Base-by-base conservation (phyloP, 1,140 invertebrate genomes). In the Hesperophylax magnus region DNA sequence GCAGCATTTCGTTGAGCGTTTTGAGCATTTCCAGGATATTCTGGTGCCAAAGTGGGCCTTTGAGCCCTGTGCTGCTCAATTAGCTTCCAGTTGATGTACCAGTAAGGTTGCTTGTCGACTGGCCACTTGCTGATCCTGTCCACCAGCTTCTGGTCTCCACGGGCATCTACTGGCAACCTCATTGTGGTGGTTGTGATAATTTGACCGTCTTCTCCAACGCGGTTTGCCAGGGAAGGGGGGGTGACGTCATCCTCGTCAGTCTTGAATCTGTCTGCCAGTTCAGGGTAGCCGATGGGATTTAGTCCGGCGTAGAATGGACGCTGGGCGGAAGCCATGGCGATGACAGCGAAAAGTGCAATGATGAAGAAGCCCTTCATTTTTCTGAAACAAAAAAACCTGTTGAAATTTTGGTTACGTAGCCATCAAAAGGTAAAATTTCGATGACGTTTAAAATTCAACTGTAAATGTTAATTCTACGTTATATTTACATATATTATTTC, bases 11-110 rank as follows among this genome's bases (percentile, higher is more conserved):
- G 2, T 27, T 27, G 27, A 2, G 27, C 2, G 27, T 34, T 34
- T 34, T 34, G 34, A 34, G 34, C 34, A 34, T 34, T 11, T 2
- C 39, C 39, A 9, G 39, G 6, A 14, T 47, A 9, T 47, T 47
- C 74, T 77, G 34, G 54, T 2, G 56, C 20, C 22, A 60, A 2
- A 5, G 53, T 56, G 20, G 82, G 79, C 5, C 71, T 65, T 9
- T 77, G 18, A 3, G 27, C 8, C 11, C 87, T 82, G 34, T 87
- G 84, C 0, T 86, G 86, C 82, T 89, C 88, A 58, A 88, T 88
- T 2, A 86, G 85, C 77, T 87, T 80, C 60, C 86, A 86, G 82
- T 89, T 89, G 65, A 89, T 54, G 77, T 88, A 87, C 88, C 88
- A 89, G 83, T 88, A 89, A 0, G 88, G 88, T 74, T 86, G 86